These are phyloP conservation scores for Clarias gariepinus DNA, from an alignment of 2,113 vertebrate species.

Conservation along the genomic window DNA sequence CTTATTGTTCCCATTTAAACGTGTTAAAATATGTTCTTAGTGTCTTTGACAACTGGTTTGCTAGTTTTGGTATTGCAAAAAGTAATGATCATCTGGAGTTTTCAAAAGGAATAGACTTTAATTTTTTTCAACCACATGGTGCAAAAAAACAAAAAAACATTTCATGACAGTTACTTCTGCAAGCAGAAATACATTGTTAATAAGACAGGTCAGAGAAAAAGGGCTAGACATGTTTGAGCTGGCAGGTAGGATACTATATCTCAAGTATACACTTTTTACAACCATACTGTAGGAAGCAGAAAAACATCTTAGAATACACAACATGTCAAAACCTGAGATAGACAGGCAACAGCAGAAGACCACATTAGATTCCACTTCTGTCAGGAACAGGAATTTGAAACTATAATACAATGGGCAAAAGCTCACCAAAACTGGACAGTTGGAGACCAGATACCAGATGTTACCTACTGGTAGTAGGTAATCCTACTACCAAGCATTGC, in stretches of 20 bases:
- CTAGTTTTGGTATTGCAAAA: background rate
- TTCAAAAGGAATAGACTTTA: background rate
- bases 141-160: background rate
- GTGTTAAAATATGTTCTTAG: background rate
- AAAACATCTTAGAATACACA: background rate
- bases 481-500: too few relatives aligned
- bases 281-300: background rate
- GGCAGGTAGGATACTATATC: background rate
- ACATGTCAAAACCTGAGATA: background rate
- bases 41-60: background rate
- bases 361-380: background rate
- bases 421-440: background rate
- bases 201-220: background rate
- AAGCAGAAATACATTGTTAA: background rate
- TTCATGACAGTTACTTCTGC: background rate
- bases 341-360: background rate
- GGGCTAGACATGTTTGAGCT: background rate
- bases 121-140: background rate
- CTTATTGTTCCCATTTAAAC: background rate
- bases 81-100: background rate
- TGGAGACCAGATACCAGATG: background rate
- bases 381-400: background rate
- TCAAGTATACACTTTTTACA: background rate
- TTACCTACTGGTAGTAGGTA: too few relatives aligned
- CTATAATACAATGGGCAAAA: background rate